Evolutionary conservation across 2,113 vertebrate species (phyloP), one percentile per base, ranked within the genome.

Genomic region (Sarotherodon lohbergeri): DNA sequence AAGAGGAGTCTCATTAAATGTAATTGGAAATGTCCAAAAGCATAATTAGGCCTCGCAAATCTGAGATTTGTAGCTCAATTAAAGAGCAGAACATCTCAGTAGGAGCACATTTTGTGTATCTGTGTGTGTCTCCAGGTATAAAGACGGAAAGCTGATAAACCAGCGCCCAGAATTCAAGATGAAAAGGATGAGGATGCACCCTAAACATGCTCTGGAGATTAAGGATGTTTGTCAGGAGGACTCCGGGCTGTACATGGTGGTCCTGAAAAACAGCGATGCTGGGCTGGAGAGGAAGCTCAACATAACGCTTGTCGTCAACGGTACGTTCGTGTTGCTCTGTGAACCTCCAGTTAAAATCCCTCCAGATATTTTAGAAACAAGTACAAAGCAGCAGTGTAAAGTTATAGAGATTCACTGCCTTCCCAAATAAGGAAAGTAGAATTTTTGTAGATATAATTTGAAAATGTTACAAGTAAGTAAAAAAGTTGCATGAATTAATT

Each of bases 231-330:
- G 95, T 1, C 97, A 97, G 92, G 97, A 97, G 94, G 98, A 98
- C 1, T 96, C 97, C 0, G 99, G 98, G 63, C 92, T 93, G 2
- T 99, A 99, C 93, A 97, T 96, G 0, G 93, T 98, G 50, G 93
- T 97, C 84, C 94, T 99, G 87, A 97, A 92, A 93, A 99, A 99
- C 94, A 94, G 89, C 1, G 97, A 94, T 4, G 97, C 97, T 0
- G 90, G 87, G 29, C 96, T 99, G 90, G 96, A 97, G 91, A 95
- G 90, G 88, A 96, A 81, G 87, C 97, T 99, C 91, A 98, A 96
- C 94, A 96, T 99, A 91, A 97, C 96, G 46, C 95, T 99, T 79
- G 92, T 98, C 0, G 96, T 99, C 91, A 99, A 99, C 0, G 98
- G 99, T 99, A 98, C 11, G 83, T 50, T 22, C 1, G 27, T 32